Base-by-base conservation (phyloP, 2,113 vertebrate species). In the Nasalis larvatus region DNA sequence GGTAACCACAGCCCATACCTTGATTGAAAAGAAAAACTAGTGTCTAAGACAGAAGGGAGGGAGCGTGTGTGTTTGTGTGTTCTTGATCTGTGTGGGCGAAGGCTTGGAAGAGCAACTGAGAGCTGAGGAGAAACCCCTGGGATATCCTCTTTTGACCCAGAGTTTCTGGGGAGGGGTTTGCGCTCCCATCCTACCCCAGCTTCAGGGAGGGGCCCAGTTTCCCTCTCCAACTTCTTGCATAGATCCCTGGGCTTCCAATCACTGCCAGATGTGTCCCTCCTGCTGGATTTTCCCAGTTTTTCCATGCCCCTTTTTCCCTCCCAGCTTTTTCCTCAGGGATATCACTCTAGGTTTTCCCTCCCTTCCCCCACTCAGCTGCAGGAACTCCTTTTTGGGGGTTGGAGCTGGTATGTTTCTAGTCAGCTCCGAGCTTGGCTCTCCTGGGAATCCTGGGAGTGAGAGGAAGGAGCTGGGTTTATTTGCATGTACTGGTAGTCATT, bases 251-350 rank as follows among this genome's bases (percentile, higher is more conserved):
- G 30, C 63, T 88, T 94, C 88, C 85, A 37, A 94, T 95, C 47
- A 40, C 82, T 95, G 92, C 96, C 97, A 97, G 90, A 96, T 98
- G 91, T 97, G 56, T 92, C 87, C 66, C 21, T 77, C 21, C 47
- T 86, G 91, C 95, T 83, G 23, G 49, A 40, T 93, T 92, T 97
- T 96, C 90, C 94, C 94, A 93, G 42, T 83, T 74, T 71, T 30
- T 9, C 76, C 68, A 32, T 35, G 1, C 56, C 71, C 58, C 58
- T 54, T 63, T 85, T 85, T 73, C 49, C 81, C 68, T 89, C 69
- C 80, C 60, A 83, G 83, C 60, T 81, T 87, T 60, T 80, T 97
- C 68, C 85, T 95, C 84, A 71, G 78, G 71, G 78, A 78, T 56
- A 32, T 45, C 37, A 9, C 13, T 78, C 92, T 81, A 82, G 40